Evolutionary conservation across 2,797 vertebrate species (phyloP).

Genomic region (Eospalax fontanierii): DNA sequence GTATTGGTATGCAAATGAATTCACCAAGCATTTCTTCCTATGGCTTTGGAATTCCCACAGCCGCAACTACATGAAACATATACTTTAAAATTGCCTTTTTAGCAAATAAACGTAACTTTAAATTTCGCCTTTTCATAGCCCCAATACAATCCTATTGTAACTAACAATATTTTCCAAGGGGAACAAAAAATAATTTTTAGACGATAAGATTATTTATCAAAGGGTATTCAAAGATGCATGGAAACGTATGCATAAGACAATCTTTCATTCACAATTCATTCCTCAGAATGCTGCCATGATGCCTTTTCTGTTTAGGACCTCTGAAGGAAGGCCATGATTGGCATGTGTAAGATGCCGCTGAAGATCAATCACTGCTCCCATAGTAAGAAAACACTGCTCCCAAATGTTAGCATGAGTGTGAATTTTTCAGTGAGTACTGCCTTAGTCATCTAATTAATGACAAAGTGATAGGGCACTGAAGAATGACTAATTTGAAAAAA

Average conservation of each 20-base stretch:
- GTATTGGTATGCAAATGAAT: constrained; percentile 84
- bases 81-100: constrained; percentile 76
- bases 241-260: not conserved
- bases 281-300: not conserved
- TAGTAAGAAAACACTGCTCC: constrained; percentile 16
- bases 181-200: constrained; percentile 58
- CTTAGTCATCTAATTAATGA: constrained; percentile 1
- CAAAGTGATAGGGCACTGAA: constrained; percentile 34
- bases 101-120: constrained; percentile 73
- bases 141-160: constrained; percentile 54
- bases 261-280: constrained; percentile 45
- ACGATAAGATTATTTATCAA: constrained; percentile 55
- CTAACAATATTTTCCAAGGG: constrained; percentile 52
- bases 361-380: not conserved
- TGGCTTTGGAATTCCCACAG: constrained; percentile 83
- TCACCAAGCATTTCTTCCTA: constrained; percentile 82
- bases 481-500: constrained; percentile 45
- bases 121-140: constrained; percentile 56
- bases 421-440: constrained; percentile 45
- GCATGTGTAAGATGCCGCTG: constrained; percentile 30
- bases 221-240: constrained; percentile 35
- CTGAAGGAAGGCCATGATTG: constrained; percentile 49
- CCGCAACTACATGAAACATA: constrained; percentile 76
- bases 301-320: constrained; percentile 8
- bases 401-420: constrained; percentile 13